A percentile compares a stretch with the other conserved stretches of the same genome.
phyloP scores from a whole-genome alignment of 1,140 invertebrate species.

The Drosophila tani region DNA sequence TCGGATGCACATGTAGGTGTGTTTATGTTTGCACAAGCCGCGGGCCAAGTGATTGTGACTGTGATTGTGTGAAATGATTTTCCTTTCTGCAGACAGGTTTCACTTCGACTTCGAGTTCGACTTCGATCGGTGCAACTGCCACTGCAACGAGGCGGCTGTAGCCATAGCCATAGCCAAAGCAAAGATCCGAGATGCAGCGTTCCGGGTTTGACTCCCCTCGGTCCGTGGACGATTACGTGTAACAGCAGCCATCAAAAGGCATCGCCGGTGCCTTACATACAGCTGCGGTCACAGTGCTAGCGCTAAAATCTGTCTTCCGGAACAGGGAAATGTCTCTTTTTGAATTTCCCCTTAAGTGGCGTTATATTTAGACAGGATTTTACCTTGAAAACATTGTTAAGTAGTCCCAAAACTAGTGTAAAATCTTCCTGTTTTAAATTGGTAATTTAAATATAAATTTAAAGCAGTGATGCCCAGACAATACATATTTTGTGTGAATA shows the following conservation, averaged over 20 bases:
- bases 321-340: background rate
- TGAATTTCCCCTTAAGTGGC: too few species aligned
- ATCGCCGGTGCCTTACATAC: slow-evolving; percentile 57
- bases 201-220: slow-evolving; percentile 75
- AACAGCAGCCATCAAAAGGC: slow-evolving; percentile 60
- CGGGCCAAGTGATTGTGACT: slow-evolving; percentile 60
- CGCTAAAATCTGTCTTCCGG: background rate
- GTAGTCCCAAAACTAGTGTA: too few species aligned
- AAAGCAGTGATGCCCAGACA: too few species aligned
- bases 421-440: too few species aligned
- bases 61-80: slow-evolving; percentile 76
- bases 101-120: slow-evolving; percentile 40
- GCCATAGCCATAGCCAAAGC: background rate
- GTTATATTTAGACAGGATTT: background rate
- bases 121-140: slow-evolving; percentile 51
- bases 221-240: slow-evolving; percentile 71
- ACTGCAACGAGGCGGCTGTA: slow-evolving; percentile 25
- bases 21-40: slow-evolving; percentile 74
- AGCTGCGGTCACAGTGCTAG: slow-evolving; percentile 15
- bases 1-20: slow-evolving; percentile 31
- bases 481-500: too few species aligned
- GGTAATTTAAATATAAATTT: too few species aligned
- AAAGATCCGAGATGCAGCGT: slow-evolving; percentile 38
- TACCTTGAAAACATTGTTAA: background rate
- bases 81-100: slow-evolving; percentile 80